These are phyloP conservation scores for Alviniconcha marisindica DNA, from an alignment of 1,140 invertebrate species.

Conservation along the genomic window DNA sequence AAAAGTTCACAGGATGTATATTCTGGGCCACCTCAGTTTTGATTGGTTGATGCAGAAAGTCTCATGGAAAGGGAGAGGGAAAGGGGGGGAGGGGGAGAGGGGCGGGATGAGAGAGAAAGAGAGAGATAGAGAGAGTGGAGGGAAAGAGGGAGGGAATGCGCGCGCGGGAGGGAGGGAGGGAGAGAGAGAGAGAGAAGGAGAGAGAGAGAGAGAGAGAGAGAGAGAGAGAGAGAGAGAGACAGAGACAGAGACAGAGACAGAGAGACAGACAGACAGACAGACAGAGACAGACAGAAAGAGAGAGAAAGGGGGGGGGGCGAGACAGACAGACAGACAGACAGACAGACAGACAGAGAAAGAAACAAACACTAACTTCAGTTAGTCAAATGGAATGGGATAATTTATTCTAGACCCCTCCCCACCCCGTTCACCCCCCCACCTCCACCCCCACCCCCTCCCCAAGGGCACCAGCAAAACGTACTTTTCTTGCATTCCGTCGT, in stretches of 20 bases:
- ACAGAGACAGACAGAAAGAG: neutral
- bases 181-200: neutral
- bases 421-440: too few species aligned
- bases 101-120: neutral
- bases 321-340: neutral
- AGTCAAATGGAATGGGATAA: too few species aligned
- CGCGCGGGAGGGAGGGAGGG: neutral
- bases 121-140: neutral
- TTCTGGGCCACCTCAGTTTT: too few species aligned
- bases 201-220: neutral
- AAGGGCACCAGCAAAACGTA: too few species aligned
- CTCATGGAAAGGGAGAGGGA: neutral
- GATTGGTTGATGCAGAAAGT: too few species aligned
- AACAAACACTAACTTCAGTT: too few species aligned
- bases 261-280: neutral
- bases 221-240: neutral
- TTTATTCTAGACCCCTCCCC: too few species aligned
- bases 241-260: neutral
- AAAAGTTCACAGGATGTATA: too few species aligned
- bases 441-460: too few species aligned
- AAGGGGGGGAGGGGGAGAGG: neutral
- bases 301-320: neutral
- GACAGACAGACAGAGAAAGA: neutral
- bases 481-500: too few species aligned
- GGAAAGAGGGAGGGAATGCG: neutral